Evolutionary conservation across 2,888 invertebrate genomes (phyloP).

Genomic region (Lycia hirtaria): DNA sequence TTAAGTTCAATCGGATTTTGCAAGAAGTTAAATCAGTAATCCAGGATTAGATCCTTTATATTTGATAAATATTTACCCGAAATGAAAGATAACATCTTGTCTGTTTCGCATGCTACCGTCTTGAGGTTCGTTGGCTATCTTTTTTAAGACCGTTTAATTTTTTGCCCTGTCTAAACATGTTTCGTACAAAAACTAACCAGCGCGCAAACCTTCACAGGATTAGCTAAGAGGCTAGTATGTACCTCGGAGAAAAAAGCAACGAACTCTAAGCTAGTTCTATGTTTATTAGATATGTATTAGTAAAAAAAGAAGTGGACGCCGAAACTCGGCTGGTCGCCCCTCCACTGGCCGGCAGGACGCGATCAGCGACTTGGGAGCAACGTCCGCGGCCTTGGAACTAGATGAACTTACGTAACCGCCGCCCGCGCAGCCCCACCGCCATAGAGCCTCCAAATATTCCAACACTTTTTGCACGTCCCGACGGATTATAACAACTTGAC

Average conservation of each 20-base stretch:
- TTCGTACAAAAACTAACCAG: slow-evolving; percentile 15
- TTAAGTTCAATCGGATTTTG: slow-evolving; percentile 27
- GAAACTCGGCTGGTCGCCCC: slow-evolving; percentile 74
- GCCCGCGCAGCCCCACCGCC: slow-evolving; percentile 61
- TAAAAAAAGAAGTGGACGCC: slow-evolving; percentile 74
- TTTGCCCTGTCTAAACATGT: slow-evolving; percentile 22
- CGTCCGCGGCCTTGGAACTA: slow-evolving; percentile 84
- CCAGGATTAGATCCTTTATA: not conserved
- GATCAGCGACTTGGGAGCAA: slow-evolving; percentile 84
- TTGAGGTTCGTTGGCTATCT: slow-evolving; percentile 14
- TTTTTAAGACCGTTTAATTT: slow-evolving; percentile 16
- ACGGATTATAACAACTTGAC: slow-evolving; percentile 55
- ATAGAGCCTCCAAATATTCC: slow-evolving; percentile 77
- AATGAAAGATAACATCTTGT: slow-evolving; percentile 9
- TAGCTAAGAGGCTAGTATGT: slow-evolving; percentile 22
- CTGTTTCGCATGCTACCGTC: slow-evolving; percentile 21
- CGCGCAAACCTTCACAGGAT: slow-evolving; percentile 26
- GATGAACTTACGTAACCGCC: slow-evolving; percentile 84
- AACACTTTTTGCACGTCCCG: slow-evolving; percentile 77
- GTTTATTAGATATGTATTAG: slow-evolving; percentile 56
- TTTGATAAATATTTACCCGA: slow-evolving; percentile 19
- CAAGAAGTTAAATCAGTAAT: slow-evolving; percentile 15
- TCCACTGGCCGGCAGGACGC: slow-evolving; percentile 70
- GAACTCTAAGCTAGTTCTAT: slow-evolving; percentile 44
- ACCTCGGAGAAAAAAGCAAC: slow-evolving; percentile 40